A percentile compares a stretch with the other conserved stretches of the same genome.
These are phyloP conservation scores for Hippolais icterina DNA, from an alignment of 2,113 vertebrate species.

Conservation along the genomic window DNA sequence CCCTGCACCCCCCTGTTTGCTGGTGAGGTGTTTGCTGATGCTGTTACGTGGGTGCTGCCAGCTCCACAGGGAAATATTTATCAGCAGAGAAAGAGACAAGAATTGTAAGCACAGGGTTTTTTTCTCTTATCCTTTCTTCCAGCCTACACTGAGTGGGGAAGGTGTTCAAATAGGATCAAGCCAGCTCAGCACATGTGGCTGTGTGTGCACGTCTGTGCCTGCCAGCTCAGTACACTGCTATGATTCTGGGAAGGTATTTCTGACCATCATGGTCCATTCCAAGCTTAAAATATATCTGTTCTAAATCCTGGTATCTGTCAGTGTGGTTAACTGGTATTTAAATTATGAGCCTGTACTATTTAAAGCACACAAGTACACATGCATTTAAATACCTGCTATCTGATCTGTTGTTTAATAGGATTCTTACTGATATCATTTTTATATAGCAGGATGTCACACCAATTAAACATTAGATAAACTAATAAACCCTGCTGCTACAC, in stretches of 20 bases:
- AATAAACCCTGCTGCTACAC: background rate
- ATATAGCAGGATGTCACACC: background rate
- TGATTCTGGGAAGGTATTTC: background rate
- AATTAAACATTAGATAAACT: background rate
- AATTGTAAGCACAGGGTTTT: background rate
- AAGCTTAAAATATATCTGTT: background rate
- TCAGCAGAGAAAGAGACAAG: background rate
- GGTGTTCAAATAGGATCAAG: fast-evolving
- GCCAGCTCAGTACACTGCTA: background rate
- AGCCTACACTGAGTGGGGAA: background rate
- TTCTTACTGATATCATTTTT: background rate
- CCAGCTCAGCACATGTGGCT: background rate
- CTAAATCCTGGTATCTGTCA: background rate
- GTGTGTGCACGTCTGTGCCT: background rate
- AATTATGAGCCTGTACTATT: background rate
- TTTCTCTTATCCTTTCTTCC: background rate
- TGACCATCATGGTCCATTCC: background rate
- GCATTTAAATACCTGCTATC: background rate
- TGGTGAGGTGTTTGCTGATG: background rate
- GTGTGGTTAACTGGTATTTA: background rate
- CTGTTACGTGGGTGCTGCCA: fast-evolving
- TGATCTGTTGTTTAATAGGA: background rate
- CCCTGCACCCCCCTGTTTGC: background rate
- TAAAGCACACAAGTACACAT: background rate
- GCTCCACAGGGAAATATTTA: background rate